Conservation (phyloP, 92 coral and sea anemone species). For the Diadumene lineata region DNA sequence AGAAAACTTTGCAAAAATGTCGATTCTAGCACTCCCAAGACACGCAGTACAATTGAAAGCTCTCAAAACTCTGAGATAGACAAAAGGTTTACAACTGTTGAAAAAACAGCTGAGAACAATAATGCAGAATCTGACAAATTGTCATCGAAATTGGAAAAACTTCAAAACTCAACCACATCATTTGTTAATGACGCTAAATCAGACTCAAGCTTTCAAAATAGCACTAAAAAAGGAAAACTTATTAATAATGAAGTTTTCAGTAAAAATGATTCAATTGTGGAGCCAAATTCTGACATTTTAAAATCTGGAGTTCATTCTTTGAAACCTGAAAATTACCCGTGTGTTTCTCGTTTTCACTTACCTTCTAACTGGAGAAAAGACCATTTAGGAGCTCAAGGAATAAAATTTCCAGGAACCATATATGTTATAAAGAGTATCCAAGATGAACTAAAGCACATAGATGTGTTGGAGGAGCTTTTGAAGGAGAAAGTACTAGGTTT, state of each 20-base stretch:
- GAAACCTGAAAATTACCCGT: not conserved
- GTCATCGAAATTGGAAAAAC: not conserved
- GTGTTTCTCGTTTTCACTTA: slow-evolving; percentile 5
- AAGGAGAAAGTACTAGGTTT: slow-evolving; percentile 63
- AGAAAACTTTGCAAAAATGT: not conserved
- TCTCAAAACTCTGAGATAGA: not conserved
- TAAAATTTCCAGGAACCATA: slow-evolving; percentile 25
- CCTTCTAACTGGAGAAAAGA: slow-evolving; percentile 23
- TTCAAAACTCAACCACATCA: no score
- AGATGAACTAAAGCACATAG: slow-evolving; percentile 30
- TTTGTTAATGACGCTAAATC: not conserved
- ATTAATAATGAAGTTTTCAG: not conserved
- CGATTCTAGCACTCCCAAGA: not conserved
- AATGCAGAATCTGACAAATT: not conserved
- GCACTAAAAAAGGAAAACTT: not conserved
- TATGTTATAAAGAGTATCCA: slow-evolving; percentile 15
- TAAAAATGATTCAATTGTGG: not conserved
- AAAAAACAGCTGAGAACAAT: not conserved
- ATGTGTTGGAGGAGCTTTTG: slow-evolving; percentile 50
- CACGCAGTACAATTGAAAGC: not conserved
- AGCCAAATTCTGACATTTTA: not conserved
- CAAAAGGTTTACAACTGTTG: not conserved
- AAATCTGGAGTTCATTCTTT: not conserved
- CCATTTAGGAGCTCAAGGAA: slow-evolving; percentile 8
- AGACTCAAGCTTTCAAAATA: not conserved